phyloP scores from a whole-genome alignment of 2,113 vertebrate species.

The Tragelaphus strepsiceros region DNA sequence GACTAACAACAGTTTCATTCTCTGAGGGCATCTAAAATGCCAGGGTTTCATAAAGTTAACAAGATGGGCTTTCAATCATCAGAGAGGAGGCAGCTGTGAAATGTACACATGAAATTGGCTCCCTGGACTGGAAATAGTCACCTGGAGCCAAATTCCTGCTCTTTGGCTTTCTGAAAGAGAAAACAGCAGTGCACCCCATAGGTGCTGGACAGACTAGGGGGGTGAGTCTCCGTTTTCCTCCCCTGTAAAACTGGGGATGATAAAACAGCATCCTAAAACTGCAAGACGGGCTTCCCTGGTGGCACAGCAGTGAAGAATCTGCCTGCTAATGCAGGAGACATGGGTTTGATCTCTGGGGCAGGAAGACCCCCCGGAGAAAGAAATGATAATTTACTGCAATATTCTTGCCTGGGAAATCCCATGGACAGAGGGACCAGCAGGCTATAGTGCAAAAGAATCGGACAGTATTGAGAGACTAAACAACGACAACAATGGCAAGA shows the following conservation, averaged over 20 bases:
- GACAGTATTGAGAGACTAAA: neutral
- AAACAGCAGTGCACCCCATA: neutral
- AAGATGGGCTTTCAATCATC: neutral
- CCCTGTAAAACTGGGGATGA: neutral
- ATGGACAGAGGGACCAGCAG: neutral
- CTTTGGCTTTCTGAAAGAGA: neutral
- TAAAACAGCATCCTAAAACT: neutral
- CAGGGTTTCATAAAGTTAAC: neutral
- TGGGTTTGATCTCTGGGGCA: neutral
- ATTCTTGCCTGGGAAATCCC: neutral
- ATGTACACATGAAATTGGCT: neutral
- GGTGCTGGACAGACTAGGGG: neutral
- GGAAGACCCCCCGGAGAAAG: neutral
- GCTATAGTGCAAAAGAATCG: neutral
- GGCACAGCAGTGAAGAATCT: neutral
- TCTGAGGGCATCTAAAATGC: neutral
- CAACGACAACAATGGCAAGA: neutral
- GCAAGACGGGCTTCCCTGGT: neutral
- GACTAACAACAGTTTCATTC: neutral
- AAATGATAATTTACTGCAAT: neutral
- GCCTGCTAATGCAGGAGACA: neutral
- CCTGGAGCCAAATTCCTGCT: neutral
- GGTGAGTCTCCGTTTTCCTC: neutral
- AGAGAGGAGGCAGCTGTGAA: constrained; percentile 1
- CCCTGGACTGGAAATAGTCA: neutral